Base-by-base conservation (phyloP, 2,797 vertebrate genomes). In the Epinephelus malabaricus region DNA sequence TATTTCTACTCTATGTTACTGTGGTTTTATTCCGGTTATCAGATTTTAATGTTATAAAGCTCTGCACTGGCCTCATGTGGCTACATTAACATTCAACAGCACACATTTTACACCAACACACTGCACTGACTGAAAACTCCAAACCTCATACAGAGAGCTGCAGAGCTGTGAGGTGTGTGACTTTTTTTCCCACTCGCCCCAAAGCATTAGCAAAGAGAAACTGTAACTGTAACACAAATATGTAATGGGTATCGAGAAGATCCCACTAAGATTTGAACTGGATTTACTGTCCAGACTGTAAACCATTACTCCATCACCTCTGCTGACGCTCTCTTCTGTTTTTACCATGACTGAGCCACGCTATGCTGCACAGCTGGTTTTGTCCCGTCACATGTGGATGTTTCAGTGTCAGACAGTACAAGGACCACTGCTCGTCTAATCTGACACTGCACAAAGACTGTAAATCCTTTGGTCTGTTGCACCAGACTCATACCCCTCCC, bases 211-310 rank as follows among this genome's bases (percentile, higher is more conserved):
- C 38, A 63, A 65, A 66, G 15, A 74, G 18, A 86, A 58, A 40
- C 25, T 56, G 55, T 56, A 58, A 40, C n/a, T 56, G 55, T 60
- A 60, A 67, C 46, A 60, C 50, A 73, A 49, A 69, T 34, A 64
- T 64, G 40, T 27, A 17, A 45, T 23, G 53, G 8, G 9, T 64
- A 3, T 51, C 5, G 21, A 63, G 38, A 74, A 65, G 76, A 82
- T 82, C 73, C 80, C 63, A 74, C 45, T 38, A 49, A 69, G 60
- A 85, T 76, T 80, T 83, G 69, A 83, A 85, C 65, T 87, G 78
- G 78, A 87, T 87, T 85, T 77, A 84, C 25, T 38, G 68, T 87
- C 79, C 84, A 86, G 78, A 81, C 77, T 81, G 77, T 71, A 64
- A 85, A 88, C 45, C 56, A 75, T 84, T 59, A 79, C 70, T 72